Evolutionary conservation across 2,797 vertebrate genomes (phyloP).

Genomic region (Vultur gryphus): DNA sequence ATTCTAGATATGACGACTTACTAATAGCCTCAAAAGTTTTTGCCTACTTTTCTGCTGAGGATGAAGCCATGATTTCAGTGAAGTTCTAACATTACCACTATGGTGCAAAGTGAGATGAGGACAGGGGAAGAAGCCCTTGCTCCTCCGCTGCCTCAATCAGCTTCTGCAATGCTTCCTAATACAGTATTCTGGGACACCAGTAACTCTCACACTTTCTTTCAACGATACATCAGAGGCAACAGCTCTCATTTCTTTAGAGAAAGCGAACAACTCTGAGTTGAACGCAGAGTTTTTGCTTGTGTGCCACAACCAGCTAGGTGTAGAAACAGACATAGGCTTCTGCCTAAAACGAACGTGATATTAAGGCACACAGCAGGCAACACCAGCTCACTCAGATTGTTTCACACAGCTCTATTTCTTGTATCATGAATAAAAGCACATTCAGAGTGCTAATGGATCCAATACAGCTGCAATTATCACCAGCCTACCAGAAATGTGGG

Average conservation of each 20-base stretch:
- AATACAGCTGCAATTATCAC: background rate
- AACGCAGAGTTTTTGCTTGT: background rate
- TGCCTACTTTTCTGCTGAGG: background rate
- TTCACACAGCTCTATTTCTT: background rate
- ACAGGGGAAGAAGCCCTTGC: background rate
- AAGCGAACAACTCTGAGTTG: background rate
- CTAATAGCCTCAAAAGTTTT: background rate
- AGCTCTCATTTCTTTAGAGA: background rate
- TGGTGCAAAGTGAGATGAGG: background rate
- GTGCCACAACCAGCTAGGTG: background rate
- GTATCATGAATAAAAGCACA: background rate
- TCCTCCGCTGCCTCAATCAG: background rate
- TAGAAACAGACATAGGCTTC: background rate
- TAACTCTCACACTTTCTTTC: background rate
- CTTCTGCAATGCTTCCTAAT: background rate
- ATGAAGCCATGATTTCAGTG: background rate
- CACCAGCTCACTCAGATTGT: background rate
- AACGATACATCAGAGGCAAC: background rate
- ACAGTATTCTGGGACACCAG: background rate
- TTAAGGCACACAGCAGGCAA: fast-evolving
- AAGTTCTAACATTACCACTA: too few relatives aligned
- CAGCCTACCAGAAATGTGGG: background rate
- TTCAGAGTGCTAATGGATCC: background rate
- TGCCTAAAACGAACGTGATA: too few relatives aligned
- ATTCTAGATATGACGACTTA: background rate